Percentiles rank a stretch among this genome's conserved stretches.
These are phyloP conservation scores for Cryptotis parvus DNA, from an alignment of 2,113 vertebrate species.

Conservation along the genomic window DNA sequence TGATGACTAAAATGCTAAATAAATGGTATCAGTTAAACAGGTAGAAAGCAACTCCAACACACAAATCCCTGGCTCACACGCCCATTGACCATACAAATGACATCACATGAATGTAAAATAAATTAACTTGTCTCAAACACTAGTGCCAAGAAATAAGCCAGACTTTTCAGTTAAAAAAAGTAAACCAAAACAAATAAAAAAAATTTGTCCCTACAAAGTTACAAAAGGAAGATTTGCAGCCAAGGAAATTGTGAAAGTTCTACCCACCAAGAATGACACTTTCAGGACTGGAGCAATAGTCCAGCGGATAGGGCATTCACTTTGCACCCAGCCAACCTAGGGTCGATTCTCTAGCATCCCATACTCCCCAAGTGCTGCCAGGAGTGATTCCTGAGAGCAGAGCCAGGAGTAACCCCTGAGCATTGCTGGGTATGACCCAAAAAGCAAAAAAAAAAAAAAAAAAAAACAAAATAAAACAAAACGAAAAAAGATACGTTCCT, in stretches of 20 bases:
- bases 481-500: no score
- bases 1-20: background rate
- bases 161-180: slow-evolving; percentile 20
- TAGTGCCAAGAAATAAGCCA: slow-evolving; percentile 15
- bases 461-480: no score
- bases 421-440: no score
- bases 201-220: background rate
- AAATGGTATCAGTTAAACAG: background rate
- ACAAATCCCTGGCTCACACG: background rate
- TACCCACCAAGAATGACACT: background rate
- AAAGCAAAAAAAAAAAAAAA: no score
- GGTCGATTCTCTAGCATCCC: no score
- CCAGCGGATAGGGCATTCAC: no score
- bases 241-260: slow-evolving; percentile 8
- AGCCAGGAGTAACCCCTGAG: no score
- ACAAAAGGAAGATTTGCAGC: background rate
- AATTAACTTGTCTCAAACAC: background rate
- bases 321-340: no score
- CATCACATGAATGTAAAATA: background rate
- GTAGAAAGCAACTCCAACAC: background rate
- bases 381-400: no score
- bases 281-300: no score
- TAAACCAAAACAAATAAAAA: background rate
- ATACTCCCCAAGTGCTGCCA: no score
- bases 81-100: background rate